A percentile compares a stretch with the other conserved stretches of the same genome.
Conservation (phyloP, 2,888 invertebrate genomes). For the Macrosoma leucophasiata region DNA sequence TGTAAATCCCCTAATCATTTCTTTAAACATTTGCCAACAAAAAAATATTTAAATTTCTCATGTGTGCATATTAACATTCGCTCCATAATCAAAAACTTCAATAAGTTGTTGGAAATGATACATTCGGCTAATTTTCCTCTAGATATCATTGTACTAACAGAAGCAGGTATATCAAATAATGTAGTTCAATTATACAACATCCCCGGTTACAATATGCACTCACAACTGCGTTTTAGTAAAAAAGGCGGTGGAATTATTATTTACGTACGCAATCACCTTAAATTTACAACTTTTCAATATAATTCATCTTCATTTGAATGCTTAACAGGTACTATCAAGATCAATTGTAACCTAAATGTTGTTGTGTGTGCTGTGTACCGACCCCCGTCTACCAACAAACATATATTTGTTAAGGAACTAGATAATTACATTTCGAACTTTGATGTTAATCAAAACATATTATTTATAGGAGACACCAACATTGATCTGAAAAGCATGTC, state of each 20-base stretch:
- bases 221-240: constrained; percentile 3
- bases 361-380: constrained; percentile 16
- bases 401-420: constrained; percentile 14
- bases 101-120: constrained; percentile 1
- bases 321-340: constrained; percentile 6
- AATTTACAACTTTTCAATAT: no score
- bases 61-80: constrained; percentile 7
- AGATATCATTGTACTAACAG: constrained; percentile 8
- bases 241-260: constrained; percentile 5
- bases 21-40: not conserved
- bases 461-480: constrained; percentile 15
- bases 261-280: no score
- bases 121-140: constrained; percentile 1
- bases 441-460: constrained; percentile 1
- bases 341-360: not conserved
- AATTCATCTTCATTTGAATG: no score
- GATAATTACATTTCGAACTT: constrained; percentile 1
- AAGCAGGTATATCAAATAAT: constrained; percentile 2
- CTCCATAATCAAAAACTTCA: constrained; percentile 4
- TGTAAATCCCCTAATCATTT: constrained; percentile 6
- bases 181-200: not conserved
- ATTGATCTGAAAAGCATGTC: constrained; percentile 16
- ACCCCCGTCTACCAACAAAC: constrained; percentile 15
- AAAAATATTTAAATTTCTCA: constrained; percentile 1
- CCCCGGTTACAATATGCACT: constrained; percentile 5